phyloP scores from a whole-genome alignment of 2,888 invertebrate genomes.

The Elysia crispata region DNA sequence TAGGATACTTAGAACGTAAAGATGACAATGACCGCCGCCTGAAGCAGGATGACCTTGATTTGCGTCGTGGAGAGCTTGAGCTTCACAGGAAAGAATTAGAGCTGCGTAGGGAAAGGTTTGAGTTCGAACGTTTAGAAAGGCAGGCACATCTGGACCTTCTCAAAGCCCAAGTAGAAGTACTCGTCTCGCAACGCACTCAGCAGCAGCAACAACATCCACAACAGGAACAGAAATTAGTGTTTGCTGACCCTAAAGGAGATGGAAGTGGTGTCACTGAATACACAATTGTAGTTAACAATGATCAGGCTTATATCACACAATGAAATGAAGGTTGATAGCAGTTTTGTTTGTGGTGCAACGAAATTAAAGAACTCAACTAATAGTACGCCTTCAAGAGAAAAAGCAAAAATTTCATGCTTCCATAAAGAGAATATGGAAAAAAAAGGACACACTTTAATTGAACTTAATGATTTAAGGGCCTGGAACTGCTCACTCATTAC shows the following conservation, averaged over 20 bases:
- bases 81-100: constrained; percentile 45
- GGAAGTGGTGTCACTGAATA: constrained; percentile 37
- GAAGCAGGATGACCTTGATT: constrained; percentile 38
- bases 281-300: constrained; percentile 46
- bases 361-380: too few species aligned
- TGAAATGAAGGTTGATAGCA: neutral
- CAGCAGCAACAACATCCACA: neutral
- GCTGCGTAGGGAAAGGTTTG: constrained; percentile 40
- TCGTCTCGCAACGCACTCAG: constrained; percentile 16
- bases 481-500: too few species aligned
- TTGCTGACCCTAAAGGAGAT: constrained; percentile 33
- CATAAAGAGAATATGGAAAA: too few species aligned
- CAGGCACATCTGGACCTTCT: constrained; percentile 44
- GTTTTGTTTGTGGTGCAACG: too few species aligned
- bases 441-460: too few species aligned
- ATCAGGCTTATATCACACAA: constrained; percentile 41
- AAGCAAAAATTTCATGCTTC: too few species aligned
- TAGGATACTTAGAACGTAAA: constrained; percentile 38
- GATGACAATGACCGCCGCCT: constrained; percentile 39
- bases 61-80: constrained; percentile 37
- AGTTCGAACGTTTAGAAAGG: constrained; percentile 42
- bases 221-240: neutral
- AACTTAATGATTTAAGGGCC: too few species aligned
- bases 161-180: constrained; percentile 34
- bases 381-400: too few species aligned